Evolutionary conservation across 1,140 invertebrate genomes (phyloP), one percentile per base, ranked within the genome.

Genomic region (Bombus ignitus): DNA sequence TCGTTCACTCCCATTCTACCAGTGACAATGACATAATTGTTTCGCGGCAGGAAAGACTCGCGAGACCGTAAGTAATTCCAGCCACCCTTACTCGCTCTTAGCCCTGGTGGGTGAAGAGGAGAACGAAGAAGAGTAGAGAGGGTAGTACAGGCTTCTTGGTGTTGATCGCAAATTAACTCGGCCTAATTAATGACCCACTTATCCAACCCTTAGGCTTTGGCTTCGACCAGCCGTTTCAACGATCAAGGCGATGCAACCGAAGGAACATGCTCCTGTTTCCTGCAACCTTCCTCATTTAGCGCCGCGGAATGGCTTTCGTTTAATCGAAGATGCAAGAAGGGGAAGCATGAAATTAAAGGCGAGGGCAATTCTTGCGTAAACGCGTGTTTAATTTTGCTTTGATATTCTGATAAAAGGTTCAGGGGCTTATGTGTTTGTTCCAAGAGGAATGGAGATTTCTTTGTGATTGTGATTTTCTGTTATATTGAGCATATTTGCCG

Each of bases 101-200:
- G 4, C 12, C 4, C 22, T 15, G 6, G 3, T 10, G 18, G 10
- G 25, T n/a, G 28, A 9, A 3, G 42, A 22, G 28, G 15, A 6
- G n/a, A 5, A 15, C 22, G 32, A 35, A 25, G 32, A 35, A 25
- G 10, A 25, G 32, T 1, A 37, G 13, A 28, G 12, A 22, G 65
- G 62, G 76, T 22, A 32, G n/a, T 12, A 37, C 12, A 6, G 22
- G 35, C 13, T 83, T 15, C 32, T 79, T 42, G 62, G 77, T 71
- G 87, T 86, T 84, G 84, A 89, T 89, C 84, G 81, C 88, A 87
- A 89, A 89, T 89, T 89, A 89, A 83, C 79, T 83, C 88, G 80
- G 53, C 57, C 83, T 89, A 89, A 89, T 89, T 89, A 89, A 89
- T 81, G 88, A 77, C 57, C 47, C 85, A 72, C 47, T 74, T 62